Percentiles rank a stretch among this genome's conserved stretches.
Evolutionary conservation across 1,140 invertebrate species (phyloP).

Genomic region (Mamestra configurata): DNA sequence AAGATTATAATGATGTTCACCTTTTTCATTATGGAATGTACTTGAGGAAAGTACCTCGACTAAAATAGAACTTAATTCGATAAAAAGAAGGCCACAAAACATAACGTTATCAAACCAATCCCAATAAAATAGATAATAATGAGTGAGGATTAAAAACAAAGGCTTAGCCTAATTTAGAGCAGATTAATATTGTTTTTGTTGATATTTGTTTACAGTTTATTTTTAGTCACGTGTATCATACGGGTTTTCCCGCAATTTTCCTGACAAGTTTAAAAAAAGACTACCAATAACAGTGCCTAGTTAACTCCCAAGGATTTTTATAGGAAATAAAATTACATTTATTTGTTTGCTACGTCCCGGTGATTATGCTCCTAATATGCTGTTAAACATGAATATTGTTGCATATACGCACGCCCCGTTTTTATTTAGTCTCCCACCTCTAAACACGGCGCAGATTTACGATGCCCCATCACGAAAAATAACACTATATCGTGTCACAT

Average conservation of each 20-base stretch:
- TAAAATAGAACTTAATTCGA: too few relatives aligned
- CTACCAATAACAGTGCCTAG: too few relatives aligned
- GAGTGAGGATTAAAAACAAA: background rate
- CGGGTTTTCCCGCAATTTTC: background rate
- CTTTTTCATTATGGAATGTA: too few relatives aligned
- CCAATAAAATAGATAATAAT: background rate
- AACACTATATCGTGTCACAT: constrained; percentile 23
- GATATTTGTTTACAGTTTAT: background rate
- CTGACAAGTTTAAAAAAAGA: too few relatives aligned
- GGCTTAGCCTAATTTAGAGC: background rate
- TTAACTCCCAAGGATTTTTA: background rate
- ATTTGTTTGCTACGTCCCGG: background rate
- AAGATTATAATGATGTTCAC: too few relatives aligned
- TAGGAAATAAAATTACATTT: background rate
- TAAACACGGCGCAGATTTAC: background rate
- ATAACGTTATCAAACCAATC: background rate
- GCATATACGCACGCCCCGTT: background rate
- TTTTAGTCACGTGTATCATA: too few relatives aligned
- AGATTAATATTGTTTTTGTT: background rate
- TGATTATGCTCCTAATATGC: background rate
- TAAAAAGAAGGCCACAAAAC: background rate
- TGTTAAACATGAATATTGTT: background rate
- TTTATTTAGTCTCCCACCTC: background rate
- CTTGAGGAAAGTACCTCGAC: too few relatives aligned
- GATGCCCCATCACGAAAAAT: background rate